Base-by-base conservation (phyloP, 37 sponge, comb jelly and placozoan species). In the Oopsacas minuta region DNA sequence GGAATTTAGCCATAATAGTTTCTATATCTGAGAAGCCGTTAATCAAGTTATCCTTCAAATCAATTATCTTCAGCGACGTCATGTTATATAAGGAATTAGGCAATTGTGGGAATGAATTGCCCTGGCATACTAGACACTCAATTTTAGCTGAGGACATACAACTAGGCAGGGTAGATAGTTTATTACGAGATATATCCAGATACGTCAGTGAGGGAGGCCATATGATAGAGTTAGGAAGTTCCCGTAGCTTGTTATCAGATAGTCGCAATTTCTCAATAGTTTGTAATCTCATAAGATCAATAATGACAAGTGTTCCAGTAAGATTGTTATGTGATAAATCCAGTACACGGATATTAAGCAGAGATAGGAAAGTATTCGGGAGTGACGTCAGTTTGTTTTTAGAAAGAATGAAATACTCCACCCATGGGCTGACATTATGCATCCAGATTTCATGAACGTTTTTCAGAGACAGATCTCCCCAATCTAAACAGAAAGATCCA, bases 391-490 rank as follows among this genome's bases (percentile, higher is more conserved):
- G 75, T 61, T n/a, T 10, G 75, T 61, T 61, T 25, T 61, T 10
- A 5, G 75, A 61, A 3, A 61, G 75, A 34, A 32, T 61, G 22
- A 61, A n/a, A 34, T 61, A 34, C 28, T 61, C 28, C 28, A 61
- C 30, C 75, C 75, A 61, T n/a, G 75, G 75, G 1, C 28, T n/a
- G 5, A 61, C 75, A 10, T 25, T n/a, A n/a, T 61, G 75, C 75
- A 61, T 61, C 75, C 75, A 61, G 75, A 61, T 61, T 34, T 61
- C 75, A n/a, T 61, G 75, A 25, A 61, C 75, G 22, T 61, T 25
- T 25, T 34, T 25, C 7, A 61, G 75, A 10, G 75, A 61, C 75
- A 61, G 75, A 34, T 61, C 75, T 3, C 75, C 30, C 75, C 75
- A 61, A 34, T 61, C 75, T 3, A 61, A 12, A 61, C 30, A 3